Conservation (phyloP, 64 coral and sea anemone species). For the Montipora capricornis region DNA sequence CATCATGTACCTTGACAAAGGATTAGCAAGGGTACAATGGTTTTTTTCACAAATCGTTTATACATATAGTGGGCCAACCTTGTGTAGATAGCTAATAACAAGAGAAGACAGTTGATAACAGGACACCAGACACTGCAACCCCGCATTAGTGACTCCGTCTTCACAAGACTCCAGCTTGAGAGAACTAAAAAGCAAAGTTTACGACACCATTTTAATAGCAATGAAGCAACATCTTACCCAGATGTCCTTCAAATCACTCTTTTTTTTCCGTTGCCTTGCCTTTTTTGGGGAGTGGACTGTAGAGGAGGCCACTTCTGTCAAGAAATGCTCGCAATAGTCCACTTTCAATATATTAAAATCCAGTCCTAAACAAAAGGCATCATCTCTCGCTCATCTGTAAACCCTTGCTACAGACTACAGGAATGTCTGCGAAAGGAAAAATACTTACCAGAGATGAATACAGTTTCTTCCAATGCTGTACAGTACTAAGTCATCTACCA, state of each 20-base stretch:
- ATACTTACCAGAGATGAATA: conserved; percentile 61
- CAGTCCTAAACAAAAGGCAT: too few species aligned
- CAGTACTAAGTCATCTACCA: conserved; percentile 47
- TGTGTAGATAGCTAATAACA: conserved; percentile 50
- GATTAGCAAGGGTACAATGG: too few species aligned
- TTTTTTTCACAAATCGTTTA: too few species aligned
- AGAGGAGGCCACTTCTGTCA: too few species aligned
- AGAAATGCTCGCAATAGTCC: too few species aligned
- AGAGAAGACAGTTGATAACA: conserved; percentile 55
- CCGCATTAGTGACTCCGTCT: conserved; percentile 53
- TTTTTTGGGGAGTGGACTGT: too few species aligned
- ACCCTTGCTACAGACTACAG: background rate
- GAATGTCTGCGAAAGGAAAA: background rate
- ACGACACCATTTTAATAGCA: background rate
- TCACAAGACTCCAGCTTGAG: conserved; percentile 55
- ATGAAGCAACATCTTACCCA: background rate
- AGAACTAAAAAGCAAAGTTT: conserved; percentile 26
- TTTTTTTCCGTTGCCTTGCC: too few species aligned
- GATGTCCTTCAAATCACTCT: too few species aligned
- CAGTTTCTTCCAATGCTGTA: conserved; percentile 42
- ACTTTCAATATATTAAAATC: too few species aligned
- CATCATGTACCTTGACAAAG: too few species aligned
- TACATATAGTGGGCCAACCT: conserved; percentile 11
- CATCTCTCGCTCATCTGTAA: too few species aligned
- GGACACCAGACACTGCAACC: conserved; percentile 58